A percentile compares a stretch with the other conserved stretches of the same genome.
Evolutionary conservation across 2,888 invertebrate species (phyloP).

Genomic region (Proisotoma minuta): DNA sequence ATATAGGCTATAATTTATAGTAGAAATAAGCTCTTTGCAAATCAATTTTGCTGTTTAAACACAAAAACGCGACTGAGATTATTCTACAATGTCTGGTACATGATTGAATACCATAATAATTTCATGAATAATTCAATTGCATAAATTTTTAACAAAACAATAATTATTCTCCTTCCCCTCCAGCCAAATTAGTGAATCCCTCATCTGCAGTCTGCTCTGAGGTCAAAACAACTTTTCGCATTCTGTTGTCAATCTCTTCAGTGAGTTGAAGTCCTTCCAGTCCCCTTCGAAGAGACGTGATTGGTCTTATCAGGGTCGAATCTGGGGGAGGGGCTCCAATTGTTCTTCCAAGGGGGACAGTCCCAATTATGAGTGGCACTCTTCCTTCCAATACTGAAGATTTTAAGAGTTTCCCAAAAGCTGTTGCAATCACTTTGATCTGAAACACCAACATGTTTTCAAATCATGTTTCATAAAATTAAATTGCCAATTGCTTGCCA

Average conservation of each 20-base stretch:
- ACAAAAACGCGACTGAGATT: no score
- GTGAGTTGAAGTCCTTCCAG: neutral
- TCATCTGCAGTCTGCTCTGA: neutral
- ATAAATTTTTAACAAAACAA: no score
- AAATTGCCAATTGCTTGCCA: conserved; percentile 17
- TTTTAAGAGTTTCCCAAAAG: conserved; percentile 26
- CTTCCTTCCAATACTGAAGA: conserved; percentile 32
- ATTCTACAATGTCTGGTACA: no score
- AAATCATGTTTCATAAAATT: neutral
- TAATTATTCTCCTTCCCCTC: no score
- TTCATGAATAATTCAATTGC: no score
- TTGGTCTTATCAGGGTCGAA: neutral
- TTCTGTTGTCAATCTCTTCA: no score
- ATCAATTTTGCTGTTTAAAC: no score
- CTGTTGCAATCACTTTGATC: conserved; percentile 32
- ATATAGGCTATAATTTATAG: no score
- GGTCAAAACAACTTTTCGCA: neutral
- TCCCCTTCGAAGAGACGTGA: neutral
- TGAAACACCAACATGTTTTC: no score
- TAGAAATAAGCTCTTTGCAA: no score
- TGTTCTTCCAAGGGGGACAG: neutral
- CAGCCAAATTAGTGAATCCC: neutral
- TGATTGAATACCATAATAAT: no score
- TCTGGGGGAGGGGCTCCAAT: neutral
- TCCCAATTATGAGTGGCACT: conserved; percentile 34